Base-by-base conservation (phyloP, 2,113 vertebrate genomes). In the Toxostoma redivivum region DNA sequence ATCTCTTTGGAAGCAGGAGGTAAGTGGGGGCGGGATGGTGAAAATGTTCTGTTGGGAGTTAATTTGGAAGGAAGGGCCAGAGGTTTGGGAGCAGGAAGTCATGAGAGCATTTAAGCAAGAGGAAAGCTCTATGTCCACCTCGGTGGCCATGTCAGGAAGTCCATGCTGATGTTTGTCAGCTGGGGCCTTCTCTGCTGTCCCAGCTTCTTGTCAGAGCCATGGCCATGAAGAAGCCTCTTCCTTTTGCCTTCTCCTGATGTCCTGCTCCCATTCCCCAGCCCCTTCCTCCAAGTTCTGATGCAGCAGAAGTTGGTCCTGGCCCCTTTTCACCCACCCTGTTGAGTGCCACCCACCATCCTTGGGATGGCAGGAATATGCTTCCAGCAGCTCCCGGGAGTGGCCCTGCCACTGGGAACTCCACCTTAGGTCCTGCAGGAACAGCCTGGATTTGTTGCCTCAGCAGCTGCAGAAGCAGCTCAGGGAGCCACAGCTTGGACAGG, bases 291-390 rank as follows among this genome's bases (percentile, higher is more conserved):
- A 83, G 62, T 83, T 93, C 79, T 94, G 60, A 96, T 86, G 94
- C 95, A 97, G 96, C 95, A 96, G 95, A 96, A 96, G 95, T 88
- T 93, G 82, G 60, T 83, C 65, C 82, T 95, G 92, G 88, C 76
- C 72, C 93, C 80, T 74, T 83, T 78, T n/a, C 57, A 70, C 83
- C 67, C 69, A 83, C 67, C 76, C 88, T 84, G 18, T 54, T 57
- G 58, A 82, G 47, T 60, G 44, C 82, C 74, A 61, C 58, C 73
- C 50, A 20, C 0, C 3, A 57, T 24, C 79, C 60, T 25, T 37
- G 56, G 48, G 64, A 37, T 60, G 85, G 71, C 81, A 89, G 73
- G 64, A 71, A 23, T 3, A 4, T 16, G 38, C 38, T 70, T 40
- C 70, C 42, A 88, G 86, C 62, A 69, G 58, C 74, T 88, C 60